These are phyloP conservation scores for Eira barbara DNA, from an alignment of 2,113 vertebrate species.

Conservation along the genomic window DNA sequence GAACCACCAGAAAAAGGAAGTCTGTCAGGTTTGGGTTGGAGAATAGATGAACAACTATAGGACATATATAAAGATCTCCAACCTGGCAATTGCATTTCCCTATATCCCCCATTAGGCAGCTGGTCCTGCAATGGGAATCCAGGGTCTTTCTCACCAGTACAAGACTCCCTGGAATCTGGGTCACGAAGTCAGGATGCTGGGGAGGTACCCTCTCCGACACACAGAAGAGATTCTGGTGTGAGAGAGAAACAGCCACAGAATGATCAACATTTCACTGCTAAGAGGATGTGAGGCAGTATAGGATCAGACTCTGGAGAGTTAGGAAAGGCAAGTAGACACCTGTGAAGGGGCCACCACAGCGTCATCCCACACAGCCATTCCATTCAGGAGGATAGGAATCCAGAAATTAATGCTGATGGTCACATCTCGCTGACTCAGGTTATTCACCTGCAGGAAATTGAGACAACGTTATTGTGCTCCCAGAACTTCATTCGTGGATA, in stretches of 20 bases:
- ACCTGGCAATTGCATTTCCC: neutral
- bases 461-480: neutral
- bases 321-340: conserved; percentile 64
- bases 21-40: neutral
- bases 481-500: neutral
- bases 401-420: conserved; percentile 79
- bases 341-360: conserved; percentile 70
- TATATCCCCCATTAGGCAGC: neutral
- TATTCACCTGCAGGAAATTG: conserved; percentile 79
- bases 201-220: conserved; percentile 26
- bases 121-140: neutral
- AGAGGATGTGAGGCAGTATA: neutral
- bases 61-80: neutral
- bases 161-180: neutral
- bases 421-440: conserved; percentile 75
- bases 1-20: neutral
- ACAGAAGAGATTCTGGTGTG: conserved; percentile 49
- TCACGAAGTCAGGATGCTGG: conserved; percentile 29
- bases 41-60: neutral
- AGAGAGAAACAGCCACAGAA: neutral
- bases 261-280: neutral
- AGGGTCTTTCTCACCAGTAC: conserved; percentile 60
- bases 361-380: conserved; percentile 80
- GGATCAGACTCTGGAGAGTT: neutral
- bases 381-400: conserved; percentile 81